Evolutionary conservation across 1,140 invertebrate species (phyloP).

Genomic region (Apolygus lucorum): DNA sequence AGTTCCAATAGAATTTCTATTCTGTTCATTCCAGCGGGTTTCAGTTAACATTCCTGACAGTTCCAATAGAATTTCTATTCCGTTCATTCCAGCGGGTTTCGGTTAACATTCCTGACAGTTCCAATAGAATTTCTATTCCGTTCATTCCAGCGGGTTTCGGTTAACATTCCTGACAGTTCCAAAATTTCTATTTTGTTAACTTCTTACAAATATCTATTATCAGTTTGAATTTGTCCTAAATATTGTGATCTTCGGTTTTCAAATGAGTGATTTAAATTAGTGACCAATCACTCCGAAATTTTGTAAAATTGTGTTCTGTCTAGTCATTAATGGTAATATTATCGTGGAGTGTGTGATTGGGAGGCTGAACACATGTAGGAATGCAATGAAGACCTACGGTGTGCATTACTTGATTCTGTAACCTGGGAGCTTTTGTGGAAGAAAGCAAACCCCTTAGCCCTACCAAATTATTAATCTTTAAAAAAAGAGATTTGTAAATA

Average conservation of each 20-base stretch:
- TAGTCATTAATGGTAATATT: not conserved
- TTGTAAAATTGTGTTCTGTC: not conserved
- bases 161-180: too few species aligned
- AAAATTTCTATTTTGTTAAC: not conserved
- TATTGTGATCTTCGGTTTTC: not conserved
- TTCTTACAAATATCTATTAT: not conserved
- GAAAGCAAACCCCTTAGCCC: not conserved
- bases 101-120: too few species aligned
- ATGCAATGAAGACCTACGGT: not conserved
- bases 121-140: not conserved
- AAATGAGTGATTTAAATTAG: not conserved
- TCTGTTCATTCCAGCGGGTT: too few species aligned
- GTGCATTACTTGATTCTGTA: not conserved
- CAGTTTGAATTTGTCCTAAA: not conserved
- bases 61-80: not conserved
- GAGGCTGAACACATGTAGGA: constrained; percentile 3
- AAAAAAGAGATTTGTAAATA: not conserved
- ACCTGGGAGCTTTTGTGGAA: not conserved
- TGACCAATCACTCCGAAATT: not conserved
- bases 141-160: too few species aligned
- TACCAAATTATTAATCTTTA: not conserved
- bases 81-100: too few species aligned
- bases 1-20: too few species aligned
- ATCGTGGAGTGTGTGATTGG: not conserved
- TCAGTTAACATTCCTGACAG: too few species aligned